These are phyloP conservation scores for Heterodera carotae DNA, from an alignment of 1,140 invertebrate species.

Conservation along the genomic window DNA sequence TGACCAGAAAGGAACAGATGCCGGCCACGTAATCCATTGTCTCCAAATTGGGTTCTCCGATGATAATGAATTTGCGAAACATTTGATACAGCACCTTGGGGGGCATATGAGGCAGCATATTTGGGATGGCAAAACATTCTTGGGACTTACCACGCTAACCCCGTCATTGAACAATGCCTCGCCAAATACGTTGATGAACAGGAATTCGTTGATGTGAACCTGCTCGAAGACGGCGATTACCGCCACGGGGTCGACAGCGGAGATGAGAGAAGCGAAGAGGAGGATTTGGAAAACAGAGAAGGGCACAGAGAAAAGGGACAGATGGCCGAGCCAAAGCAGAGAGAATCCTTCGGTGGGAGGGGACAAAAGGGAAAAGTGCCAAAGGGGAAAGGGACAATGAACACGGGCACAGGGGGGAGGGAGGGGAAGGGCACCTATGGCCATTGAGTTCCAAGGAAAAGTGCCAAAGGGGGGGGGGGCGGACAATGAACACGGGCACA, in stretches of 20 bases:
- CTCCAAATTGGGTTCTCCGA: constrained; percentile 58
- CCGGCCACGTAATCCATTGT: constrained; percentile 77
- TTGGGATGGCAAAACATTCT: neutral
- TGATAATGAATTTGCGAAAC: constrained; percentile 81
- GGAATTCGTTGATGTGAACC: constrained; percentile 84
- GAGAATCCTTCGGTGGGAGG: constrained; percentile 34
- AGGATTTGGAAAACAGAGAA: constrained; percentile 77
- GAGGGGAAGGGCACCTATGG: too few relatives aligned
- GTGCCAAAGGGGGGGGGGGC: too few relatives aligned
- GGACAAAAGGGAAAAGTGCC: constrained; percentile 8
- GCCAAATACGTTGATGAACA: constrained; percentile 72
- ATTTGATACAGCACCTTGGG: constrained; percentile 86
- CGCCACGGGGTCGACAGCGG: constrained; percentile 97
- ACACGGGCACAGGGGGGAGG: neutral
- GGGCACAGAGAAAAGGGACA: constrained; percentile 47
- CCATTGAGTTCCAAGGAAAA: neutral
- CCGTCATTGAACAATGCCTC: constrained; percentile 51
- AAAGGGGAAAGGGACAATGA: too few relatives aligned
- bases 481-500: too few relatives aligned
- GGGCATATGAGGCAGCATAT: too few relatives aligned
- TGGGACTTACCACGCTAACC: constrained; percentile 71
- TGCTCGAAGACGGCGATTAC: constrained; percentile 68
- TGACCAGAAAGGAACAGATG: constrained; percentile 87
- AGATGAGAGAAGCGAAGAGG: constrained; percentile 90
- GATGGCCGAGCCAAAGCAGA: constrained; percentile 45